Evolutionary conservation across 2,113 vertebrate genomes (phyloP), one percentile per base, ranked within the genome.

Genomic region (Nibea coibor): DNA sequence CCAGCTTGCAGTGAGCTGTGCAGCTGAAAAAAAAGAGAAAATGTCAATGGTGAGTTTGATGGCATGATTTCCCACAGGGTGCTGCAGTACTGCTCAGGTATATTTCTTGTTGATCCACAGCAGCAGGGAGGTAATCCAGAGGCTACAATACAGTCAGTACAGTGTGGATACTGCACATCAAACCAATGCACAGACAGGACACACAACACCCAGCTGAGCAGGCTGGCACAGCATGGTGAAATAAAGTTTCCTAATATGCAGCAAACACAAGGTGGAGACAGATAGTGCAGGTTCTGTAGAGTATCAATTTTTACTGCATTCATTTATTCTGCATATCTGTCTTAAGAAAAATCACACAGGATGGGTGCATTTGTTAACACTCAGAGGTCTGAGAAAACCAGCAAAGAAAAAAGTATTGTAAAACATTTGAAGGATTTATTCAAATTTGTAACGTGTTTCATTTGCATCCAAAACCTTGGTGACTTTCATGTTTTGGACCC

Each of bases 91-190:
- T 67, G 26, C 56, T 39, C 43, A 12, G 45, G 19, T 35, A n/a
- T 67, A 35, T 47, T 57, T 76, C 63, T 43, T 48, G 65, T 51
- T 4, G n/a, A 69, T 50, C 57, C 45, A 15, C 65, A 61, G 56
- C 45, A 61, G 75, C 15, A 20, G 45, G 56, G 65, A 69, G 20
- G 65, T 61, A 59, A 61, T 69, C 54, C 64, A 39, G 31, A 69
- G 73, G 15, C 54, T 39, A 35, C 62, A 66, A 42, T 22, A 22
- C 50, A 11, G 62, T 12, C 51, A 19, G 63, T 17, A 4, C 53
- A 68, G 26, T 45, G 43, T 16, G 19, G 47, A 24, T 4, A 50
- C 16, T 31, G 59, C 14, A 22, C 48, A 48, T 53, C 66, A 51
- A n/a, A 67, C 14, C 47, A 11, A 51, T 17, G 47, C 62, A 20